Base-by-base conservation (phyloP, 1,140 invertebrate species). In the Adelges cooleyi region DNA sequence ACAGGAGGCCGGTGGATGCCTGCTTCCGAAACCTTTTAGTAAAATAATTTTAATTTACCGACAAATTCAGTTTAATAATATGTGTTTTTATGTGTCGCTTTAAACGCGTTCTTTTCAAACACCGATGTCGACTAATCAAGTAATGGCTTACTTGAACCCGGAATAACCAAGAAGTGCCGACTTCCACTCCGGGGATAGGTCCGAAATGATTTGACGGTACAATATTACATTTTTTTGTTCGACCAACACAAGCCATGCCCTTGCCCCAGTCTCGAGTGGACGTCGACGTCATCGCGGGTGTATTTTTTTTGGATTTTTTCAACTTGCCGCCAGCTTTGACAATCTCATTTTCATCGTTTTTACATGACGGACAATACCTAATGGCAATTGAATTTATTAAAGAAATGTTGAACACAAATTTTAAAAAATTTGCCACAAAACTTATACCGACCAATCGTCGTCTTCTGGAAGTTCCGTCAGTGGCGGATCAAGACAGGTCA, bases 211-310 rank as follows among this genome's bases (percentile, higher is more conserved):
- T 82, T 2, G 82, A 75, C 8, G 86, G 84, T 67, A 89, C 85
- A 52, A 86, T 78, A 9, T 80, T 82, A 69, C 85, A 87, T 18
- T 80, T 75, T 71, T 82, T 86, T 36, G 81, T 82, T 68, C 82
- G 73, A 65, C 87, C 87, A 62, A 85, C 86, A 75, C 87, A 90
- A 2, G 89, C 87, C 85, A 92, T 90, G 36, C 90, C 90, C 74
- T 84, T 82, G 15, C 89, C 90, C 89, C 90, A 92, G 72, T 91
- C 87, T 67, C 82, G 74, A 29, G 42, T 62, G 9, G 56, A 62
- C n/a, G 40, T 62, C 0, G 56, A 48, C n/a, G n/a, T n/a, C n/a
- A n/a, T n/a, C n/a, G 13, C 29, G 11, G 71, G 74, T 15, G 70
- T 73, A 36, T 71, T 75, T 72, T 85, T 88, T 66, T 81, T 85